Percentiles rank a stretch among this genome's conserved stretches.
phyloP scores from a whole-genome alignment of 2,113 vertebrate species.

The Brachypteracias leptosomus region DNA sequence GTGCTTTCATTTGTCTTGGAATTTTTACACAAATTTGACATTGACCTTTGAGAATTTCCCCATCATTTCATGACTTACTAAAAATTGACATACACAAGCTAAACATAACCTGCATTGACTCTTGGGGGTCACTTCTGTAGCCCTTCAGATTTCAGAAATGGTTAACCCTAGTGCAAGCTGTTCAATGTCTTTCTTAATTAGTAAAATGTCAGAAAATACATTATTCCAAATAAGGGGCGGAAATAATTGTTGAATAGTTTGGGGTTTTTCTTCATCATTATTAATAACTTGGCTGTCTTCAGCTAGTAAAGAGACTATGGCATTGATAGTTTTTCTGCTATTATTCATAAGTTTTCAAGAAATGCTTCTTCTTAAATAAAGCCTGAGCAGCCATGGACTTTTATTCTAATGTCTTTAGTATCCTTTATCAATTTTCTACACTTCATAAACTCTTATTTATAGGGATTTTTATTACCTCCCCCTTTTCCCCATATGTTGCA shows the following conservation, averaged over 20 bases:
- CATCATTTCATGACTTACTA: background rate
- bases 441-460: constrained; percentile 49
- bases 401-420: constrained; percentile 7
- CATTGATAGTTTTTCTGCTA: background rate
- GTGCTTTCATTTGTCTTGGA: background rate
- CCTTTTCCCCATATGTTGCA: constrained; percentile 25
- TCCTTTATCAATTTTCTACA: constrained; percentile 46
- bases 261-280: background rate
- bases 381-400: background rate
- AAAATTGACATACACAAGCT: background rate
- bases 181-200: constrained; percentile 16
- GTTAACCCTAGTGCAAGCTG: background rate
- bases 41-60: background rate
- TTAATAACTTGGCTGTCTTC: background rate
- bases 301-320: background rate
- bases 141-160: background rate
- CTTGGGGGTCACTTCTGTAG: background rate
- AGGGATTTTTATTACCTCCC: background rate
- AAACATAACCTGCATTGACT: background rate
- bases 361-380: background rate
- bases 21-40: background rate
- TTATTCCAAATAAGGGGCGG: background rate
- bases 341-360: background rate
- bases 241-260: background rate
- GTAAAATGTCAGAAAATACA: background rate